Base-by-base conservation (phyloP, 2,888 invertebrate species). In the Ormyrus rosae region DNA sequence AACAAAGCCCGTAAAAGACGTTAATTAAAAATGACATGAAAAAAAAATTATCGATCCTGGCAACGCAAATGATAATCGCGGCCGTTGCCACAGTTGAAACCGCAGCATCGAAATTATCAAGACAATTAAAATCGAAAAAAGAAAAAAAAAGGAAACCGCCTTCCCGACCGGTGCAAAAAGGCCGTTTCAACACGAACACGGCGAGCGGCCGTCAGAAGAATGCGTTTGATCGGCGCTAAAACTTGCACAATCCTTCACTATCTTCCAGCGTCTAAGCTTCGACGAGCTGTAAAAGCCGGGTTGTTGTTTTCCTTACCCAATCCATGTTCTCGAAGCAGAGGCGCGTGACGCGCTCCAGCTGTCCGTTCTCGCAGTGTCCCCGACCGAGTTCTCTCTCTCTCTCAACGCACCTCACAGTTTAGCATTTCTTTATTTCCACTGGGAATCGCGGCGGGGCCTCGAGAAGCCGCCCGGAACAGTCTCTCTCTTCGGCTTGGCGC, bases 251-350 rank as follows among this genome's bases (percentile, higher is more conserved):
- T 50, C 63, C 50, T n/a, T 5, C 45, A 0, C 19, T 48, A 63
- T 9, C 13, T 46, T n/a, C 19, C 51, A 7, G 6, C 6, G n/a
- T 5, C 8, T 4, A 60, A 6, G 19, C 34, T 34, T 34, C 3
- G 10, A 61, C 51, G 34, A 50, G n/a, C 11, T 1, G 58, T n/a
- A 69, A 58, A 50, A n/a, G 50, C 11, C 64, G 58, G 60, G 13
- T 63, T n/a, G n/a, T n/a, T 13, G 19, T 46, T 6, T 8, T 4
- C 53, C 78, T 82, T 80, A 82, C 82, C 82, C 80, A 82, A 80
- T 82, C 69, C 82, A 82, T 82, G 70, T 69, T 72, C 53, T 5
- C 67, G 63, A 34, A 51, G 69, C 61, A 64, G 55, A 71, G 80
- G 74, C 77, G 77, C 75, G 65, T 65, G 53, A 56, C 78, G 58